Base-by-base conservation (phyloP, 2,797 vertebrate genomes). In the Mus spretus region DNA sequence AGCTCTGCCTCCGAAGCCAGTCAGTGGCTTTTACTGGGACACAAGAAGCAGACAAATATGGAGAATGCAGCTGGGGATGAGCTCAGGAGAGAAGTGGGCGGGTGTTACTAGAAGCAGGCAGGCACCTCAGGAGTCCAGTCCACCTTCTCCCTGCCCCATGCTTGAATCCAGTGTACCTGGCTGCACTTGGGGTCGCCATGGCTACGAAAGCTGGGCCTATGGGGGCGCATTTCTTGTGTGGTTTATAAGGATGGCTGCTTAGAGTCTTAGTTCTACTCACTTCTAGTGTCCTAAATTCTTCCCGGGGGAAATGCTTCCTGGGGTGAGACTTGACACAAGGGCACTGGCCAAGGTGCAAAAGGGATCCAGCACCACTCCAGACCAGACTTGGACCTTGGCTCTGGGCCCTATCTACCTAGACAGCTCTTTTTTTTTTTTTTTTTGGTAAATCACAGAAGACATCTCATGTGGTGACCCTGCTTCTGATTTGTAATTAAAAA, bases 401-500 rank as follows among this genome's bases (percentile, higher is more conserved):
- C 37, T 70, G 72, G 82, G n/a, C 65, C 15, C 0, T 34, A 10
- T 24, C 82, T 77, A 61, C 63, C 89, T 65, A 40, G 78, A 92
- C 44, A 57, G 37, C 40, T 91, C 74, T 83, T 88, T 92, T 93
- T 78, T 89, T 61, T 47, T 47, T 47, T 47, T 47, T 47, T 94
- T 78, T 89, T 61, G n/a, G 90, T 90, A 79, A 94, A 95, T 93
- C 77, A 81, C 13, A 15, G 82, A 83, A 96, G 90, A 31, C 13
- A 63, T 65, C 78, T 96, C 85, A 44, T 89, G 78, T 57, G 83
- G 34, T 92, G 83, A 91, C 57, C 87, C 55, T 37, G 12, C 61
- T 59, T 74, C 81, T 14, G 74, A 89, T 61, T 95, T 92, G 28
- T 85, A 93, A 96, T 96, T 84, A 81, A 93, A 97, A 88, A 82